Conservation (phyloP, 2,113 vertebrate genomes). For the Xenopus tropicalis region UCB_Xtro_10.0 CM004448.2:115944501-115945000, state of each 20-base stretch:
- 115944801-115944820: background rate
- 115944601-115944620: too few species aligned
- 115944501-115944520: slow-evolving; percentile 1
- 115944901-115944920: background rate
- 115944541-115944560: slow-evolving; percentile 3
- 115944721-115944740: background rate
- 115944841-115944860: background rate
- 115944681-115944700: too few species aligned
- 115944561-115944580: too few species aligned
- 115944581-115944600: too few species aligned
- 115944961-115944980: too few species aligned
- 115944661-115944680: background rate
- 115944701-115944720: background rate
- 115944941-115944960: background rate
- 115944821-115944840: background rate
- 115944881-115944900: background rate
- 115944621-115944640: too few species aligned
- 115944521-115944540: too few species aligned
- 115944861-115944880: background rate
- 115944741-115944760: background rate
- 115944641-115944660: background rate
- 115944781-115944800: slow-evolving; percentile 2
- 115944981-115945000: too few species aligned
- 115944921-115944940: slow-evolving; percentile 1
- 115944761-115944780: background rate